A percentile compares a stretch with the other conserved stretches of the same genome.
phyloP scores from a whole-genome alignment of 2,113 vertebrate genomes.

The Colistium nudipinnis region DNA sequence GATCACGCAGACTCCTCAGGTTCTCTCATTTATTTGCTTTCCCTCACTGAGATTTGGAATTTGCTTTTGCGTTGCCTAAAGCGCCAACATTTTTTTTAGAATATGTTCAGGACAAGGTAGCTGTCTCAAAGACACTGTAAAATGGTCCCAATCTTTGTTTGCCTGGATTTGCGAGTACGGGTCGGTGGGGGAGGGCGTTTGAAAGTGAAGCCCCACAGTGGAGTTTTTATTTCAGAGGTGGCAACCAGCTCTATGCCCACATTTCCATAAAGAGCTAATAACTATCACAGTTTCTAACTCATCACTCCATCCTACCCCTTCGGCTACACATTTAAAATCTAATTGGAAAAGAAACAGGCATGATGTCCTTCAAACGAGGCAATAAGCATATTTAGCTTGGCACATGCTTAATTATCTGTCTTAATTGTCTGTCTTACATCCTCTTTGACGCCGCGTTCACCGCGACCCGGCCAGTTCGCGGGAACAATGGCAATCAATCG shows the following conservation, averaged over 20 bases:
- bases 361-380: background rate
- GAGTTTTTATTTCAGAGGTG: background rate
- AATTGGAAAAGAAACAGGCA: background rate
- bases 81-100: no score
- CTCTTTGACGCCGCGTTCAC: slow-evolving; percentile 25
- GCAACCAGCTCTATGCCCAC: background rate
- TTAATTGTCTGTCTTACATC: slow-evolving; percentile 30
- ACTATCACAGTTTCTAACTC: background rate
- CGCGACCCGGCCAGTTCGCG: slow-evolving; percentile 15
- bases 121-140: no score
- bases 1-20: no score
- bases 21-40: no score
- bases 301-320: background rate
- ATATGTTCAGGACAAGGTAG: no score
- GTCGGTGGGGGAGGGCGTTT: no score
- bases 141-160: no score
- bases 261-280: background rate
- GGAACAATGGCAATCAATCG: slow-evolving; percentile 61
- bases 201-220: background rate
- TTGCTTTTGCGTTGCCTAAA: no score
- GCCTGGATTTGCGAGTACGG: no score
- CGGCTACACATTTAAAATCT: background rate
- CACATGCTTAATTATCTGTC: no score
- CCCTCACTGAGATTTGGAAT: no score
- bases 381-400: slow-evolving; percentile 13